A percentile compares a stretch with the other conserved stretches of the same genome.
These are phyloP conservation scores for Phortica variegata DNA, from an alignment of 1,140 invertebrate genomes.

Conservation along the genomic window DNA sequence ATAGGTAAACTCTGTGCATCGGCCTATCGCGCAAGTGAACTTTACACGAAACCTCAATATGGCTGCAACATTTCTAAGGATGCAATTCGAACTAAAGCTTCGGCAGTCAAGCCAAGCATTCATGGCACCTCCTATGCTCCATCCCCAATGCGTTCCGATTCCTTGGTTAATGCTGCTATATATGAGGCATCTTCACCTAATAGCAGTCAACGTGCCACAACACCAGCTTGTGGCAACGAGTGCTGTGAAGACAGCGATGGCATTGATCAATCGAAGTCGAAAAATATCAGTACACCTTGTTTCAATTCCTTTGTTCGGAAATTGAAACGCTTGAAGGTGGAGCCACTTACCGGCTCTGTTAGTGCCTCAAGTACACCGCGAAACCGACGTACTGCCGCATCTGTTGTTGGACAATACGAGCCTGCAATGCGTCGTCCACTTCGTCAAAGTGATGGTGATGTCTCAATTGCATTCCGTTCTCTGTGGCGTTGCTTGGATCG, in stretches of 20 bases:
- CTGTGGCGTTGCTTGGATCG: slow-evolving; percentile 18
- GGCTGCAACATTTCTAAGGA: too few relatives aligned
- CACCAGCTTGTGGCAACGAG: slow-evolving; percentile 26
- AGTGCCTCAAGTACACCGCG: slow-evolving; percentile 12
- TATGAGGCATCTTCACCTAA: slow-evolving; percentile 4
- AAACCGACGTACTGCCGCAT: slow-evolving; percentile 20
- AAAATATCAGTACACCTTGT: slow-evolving; percentile 7
- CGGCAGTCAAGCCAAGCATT: too few relatives aligned
- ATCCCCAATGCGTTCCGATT: neutral
- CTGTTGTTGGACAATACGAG: slow-evolving; percentile 13
- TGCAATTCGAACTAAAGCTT: too few relatives aligned
- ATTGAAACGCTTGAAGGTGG: slow-evolving; percentile 26
- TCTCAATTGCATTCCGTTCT: slow-evolving; percentile 6
- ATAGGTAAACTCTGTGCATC: too few relatives aligned
- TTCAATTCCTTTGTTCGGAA: slow-evolving; percentile 36
- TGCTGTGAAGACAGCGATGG: slow-evolving; percentile 33
- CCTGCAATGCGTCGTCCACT: slow-evolving; percentile 26
- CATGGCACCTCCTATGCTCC: neutral
- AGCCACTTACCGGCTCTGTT: slow-evolving; percentile 18
- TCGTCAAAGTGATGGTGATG: slow-evolving; percentile 12
- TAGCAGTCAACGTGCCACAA: slow-evolving; percentile 10
- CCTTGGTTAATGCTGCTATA: neutral
- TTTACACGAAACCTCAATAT: too few relatives aligned
- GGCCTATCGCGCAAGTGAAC: too few relatives aligned
- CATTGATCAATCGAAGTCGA: slow-evolving; percentile 9